Conservation (phyloP, 1,140 invertebrate species). For the Drosophila tristis region DNA sequence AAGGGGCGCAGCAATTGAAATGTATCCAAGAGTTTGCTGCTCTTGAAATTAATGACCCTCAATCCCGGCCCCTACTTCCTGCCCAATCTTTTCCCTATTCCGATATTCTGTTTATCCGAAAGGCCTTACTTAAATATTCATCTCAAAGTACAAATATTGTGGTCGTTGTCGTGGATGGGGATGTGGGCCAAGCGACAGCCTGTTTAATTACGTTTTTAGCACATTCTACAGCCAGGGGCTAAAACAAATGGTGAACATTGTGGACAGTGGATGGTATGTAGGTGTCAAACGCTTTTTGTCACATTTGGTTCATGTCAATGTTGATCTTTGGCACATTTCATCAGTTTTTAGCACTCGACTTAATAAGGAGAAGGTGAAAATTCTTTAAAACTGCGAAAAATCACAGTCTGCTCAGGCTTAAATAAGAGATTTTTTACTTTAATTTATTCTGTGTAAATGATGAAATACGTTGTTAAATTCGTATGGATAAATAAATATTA, state of each 20-base stretch:
- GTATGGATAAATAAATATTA: no score
- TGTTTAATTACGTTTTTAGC: constrained; percentile 26
- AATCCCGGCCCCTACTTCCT: constrained; percentile 19
- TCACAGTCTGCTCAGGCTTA: constrained; percentile 21
- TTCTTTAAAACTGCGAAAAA: constrained; percentile 17
- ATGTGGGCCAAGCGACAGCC: constrained; percentile 6
- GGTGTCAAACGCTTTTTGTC: constrained; percentile 33
- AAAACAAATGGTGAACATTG: not conserved
- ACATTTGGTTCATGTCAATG: constrained; percentile 27
- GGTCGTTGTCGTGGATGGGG: not conserved
- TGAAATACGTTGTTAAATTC: not conserved
- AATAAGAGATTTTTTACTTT: constrained; percentile 1
- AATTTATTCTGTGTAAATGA: constrained; percentile 22
- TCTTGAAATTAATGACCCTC: constrained; percentile 6
- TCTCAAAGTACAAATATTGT: constrained; percentile 1
- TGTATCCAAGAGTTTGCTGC: constrained; percentile 13
- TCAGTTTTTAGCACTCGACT: constrained; percentile 33
- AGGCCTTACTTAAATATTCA: constrained; percentile 7
- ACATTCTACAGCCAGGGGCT: constrained; percentile 1
- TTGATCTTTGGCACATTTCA: constrained; percentile 47
- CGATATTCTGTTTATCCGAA: not conserved
- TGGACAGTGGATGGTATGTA: not conserved
- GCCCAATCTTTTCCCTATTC: not conserved
- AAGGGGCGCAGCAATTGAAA: constrained; percentile 2
- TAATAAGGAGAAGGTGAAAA: constrained; percentile 30